A percentile compares a stretch with the other conserved stretches of the same genome.
Evolutionary conservation across 1,140 invertebrate genomes (phyloP).

Genomic region (Drosophila guanche): DNA sequence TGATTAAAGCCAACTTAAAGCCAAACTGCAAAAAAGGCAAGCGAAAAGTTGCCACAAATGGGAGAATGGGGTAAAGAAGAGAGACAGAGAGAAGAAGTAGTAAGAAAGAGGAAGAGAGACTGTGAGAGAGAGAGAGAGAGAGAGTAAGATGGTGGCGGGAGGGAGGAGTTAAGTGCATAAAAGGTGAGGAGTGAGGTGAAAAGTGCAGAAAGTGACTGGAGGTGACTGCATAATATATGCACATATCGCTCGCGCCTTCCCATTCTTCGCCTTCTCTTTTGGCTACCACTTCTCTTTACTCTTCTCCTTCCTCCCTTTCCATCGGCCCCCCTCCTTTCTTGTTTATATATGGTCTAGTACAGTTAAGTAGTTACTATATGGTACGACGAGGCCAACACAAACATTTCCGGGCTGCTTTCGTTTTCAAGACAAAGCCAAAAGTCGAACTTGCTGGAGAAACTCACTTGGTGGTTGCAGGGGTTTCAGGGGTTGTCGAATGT

Average conservation of each 20-base stretch:
- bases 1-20: slow-evolving; percentile 59
- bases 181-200: background rate
- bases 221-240: slow-evolving; percentile 55
- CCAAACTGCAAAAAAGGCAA: slow-evolving; percentile 38
- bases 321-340: background rate
- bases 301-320: slow-evolving; percentile 3
- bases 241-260: slow-evolving; percentile 40
- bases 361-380: slow-evolving; percentile 47
- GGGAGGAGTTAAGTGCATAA: background rate
- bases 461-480: slow-evolving; percentile 27
- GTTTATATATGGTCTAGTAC: slow-evolving; percentile 42
- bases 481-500: slow-evolving; percentile 36
- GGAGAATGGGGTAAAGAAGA: no score
- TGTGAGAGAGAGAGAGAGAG: slow-evolving; percentile 6
- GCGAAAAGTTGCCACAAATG: slow-evolving; percentile 32
- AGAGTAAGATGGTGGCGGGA: background rate
- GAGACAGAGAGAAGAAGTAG: no score
- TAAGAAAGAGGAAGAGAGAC: slow-evolving; percentile 13
- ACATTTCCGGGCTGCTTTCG: slow-evolving; percentile 73
- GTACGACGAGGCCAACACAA: slow-evolving; percentile 44
- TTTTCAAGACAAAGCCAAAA: slow-evolving; percentile 68
- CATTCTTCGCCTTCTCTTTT: background rate
- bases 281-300: background rate
- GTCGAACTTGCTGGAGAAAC: slow-evolving; percentile 33
- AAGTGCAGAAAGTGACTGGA: slow-evolving; percentile 11